Base-by-base conservation (phyloP, 2,797 vertebrate species). In the Eurystomus glaucurus region DNA sequence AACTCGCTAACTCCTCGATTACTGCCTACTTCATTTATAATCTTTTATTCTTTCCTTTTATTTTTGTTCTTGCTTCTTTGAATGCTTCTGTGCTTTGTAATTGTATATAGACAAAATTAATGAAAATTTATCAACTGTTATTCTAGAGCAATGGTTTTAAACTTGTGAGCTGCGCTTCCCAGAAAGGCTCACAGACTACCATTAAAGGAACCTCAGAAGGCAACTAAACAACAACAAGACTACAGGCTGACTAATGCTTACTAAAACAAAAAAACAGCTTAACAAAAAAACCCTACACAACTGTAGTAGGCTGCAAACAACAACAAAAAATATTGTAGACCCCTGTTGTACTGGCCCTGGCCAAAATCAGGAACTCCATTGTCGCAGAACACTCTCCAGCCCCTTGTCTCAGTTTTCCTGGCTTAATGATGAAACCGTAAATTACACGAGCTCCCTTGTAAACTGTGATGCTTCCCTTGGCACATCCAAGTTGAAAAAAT, bases 381-480 rank as follows among this genome's bases (percentile, higher is more conserved):
- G 16, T 17, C 66, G 51, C 41, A 54, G 54, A 82, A 65, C 14
- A 8, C 39, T 28, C 68, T 28, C 23, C 45, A 69, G 65, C 19
- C 22, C 21, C 33, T 88, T 65, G 58, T 62, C 57, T 62, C 68
- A 43, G 46, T 51, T 83, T 62, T 51, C 81, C 69, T 3, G 6
- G 12, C 13, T 76, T 50, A 65, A 26, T 41, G 51, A 82, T 51
- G 22, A 82, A 92, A 41, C 26, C 7, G 1, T 41, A 60, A 94
- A 77, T 33, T 68, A 18, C 69, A 52, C 2, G 9, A 84, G 23
- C 8, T 65, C n/a, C 33, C 25, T 68, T 75, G 65, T 23, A 86
- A 52, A 69, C 54, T 50, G 43, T 0, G 0, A 54, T 51, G n/a
- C 21, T 89, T 66, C 46, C 51, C 55, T 89, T 2, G 0, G 35